phyloP scores from a whole-genome alignment of 2,113 vertebrate species.

The Crotalus horridus region DNA sequence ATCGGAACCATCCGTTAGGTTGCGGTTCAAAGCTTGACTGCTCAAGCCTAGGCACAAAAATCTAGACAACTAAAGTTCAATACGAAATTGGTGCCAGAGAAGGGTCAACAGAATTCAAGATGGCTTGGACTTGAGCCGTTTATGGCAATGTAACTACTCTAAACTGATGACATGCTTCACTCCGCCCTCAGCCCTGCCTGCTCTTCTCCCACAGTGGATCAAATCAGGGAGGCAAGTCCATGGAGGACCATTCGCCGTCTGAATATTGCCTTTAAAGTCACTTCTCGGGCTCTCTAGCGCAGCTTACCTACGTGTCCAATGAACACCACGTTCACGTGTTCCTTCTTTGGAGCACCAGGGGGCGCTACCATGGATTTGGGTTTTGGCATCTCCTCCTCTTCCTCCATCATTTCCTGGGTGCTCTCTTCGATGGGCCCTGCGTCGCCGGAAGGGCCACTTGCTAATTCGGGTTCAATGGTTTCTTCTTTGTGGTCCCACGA shows the following conservation, averaged over 20 bases:
- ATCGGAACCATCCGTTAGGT: background rate
- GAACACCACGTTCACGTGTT: slow-evolving; percentile 98
- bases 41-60: background rate
- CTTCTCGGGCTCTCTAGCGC: background rate
- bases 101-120: background rate
- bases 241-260: background rate
- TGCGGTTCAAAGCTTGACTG: background rate
- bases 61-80: background rate
- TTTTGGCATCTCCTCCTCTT: slow-evolving; percentile 89
- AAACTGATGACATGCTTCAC: background rate
- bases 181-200: background rate
- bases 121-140: background rate
- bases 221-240: background rate
- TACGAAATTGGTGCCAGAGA: background rate
- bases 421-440: slow-evolving; percentile 73
- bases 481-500: slow-evolving; percentile 97
- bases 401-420: slow-evolving; percentile 83
- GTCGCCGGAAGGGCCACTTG: slow-evolving; percentile 67
- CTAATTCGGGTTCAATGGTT: slow-evolving; percentile 78
- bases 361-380: slow-evolving; percentile 84
- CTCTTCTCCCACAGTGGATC: background rate
- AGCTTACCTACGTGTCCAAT: slow-evolving; percentile 96
- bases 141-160: background rate
- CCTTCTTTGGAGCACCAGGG: slow-evolving; percentile 93
- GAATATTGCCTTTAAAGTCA: background rate